Base-by-base conservation (phyloP, 2,888 invertebrate species). In the Flabesymbios commensalis region DNA sequence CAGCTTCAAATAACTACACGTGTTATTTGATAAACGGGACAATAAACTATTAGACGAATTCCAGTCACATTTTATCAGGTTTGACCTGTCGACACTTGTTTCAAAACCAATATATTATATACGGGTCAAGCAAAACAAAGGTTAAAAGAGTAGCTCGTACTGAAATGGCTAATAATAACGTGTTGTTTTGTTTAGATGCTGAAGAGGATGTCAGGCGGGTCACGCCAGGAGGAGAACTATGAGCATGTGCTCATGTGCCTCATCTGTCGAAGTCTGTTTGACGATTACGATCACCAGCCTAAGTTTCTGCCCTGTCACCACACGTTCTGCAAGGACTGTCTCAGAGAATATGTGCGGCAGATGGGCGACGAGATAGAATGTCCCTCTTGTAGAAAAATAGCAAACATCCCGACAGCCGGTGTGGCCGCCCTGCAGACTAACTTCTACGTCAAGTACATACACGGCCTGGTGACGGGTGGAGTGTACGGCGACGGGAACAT, bases 241-340 rank as follows among this genome's bases (percentile, higher is more conserved):
- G 68, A 69, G 63, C 69, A 71, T 39, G 69, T 72, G 1, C 57
- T 72, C 48, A 70, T 67, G 70, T 81, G 81, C 69, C 74, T 79
- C 52, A 80, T 81, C 48, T 81, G 81, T 64, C 70, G 79, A 26
- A 79, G 78, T 64, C 74, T 73, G 29, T 81, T 77, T 68, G 78
- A 81, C 66, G 77, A 78, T 63, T 69, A 70, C 33, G 78, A 78
- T 63, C 79, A 79, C 63, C 66, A 76, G 41, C 81, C 81, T 29
- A 80, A 80, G 67, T 78, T 80, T 73, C 69, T 81, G 19, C 78
- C 79, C 19, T 81, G 81, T 60, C 81, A 81, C 56, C 81, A 81
- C 69, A 80, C 81, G 1, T 80, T 81, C 71, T 81, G 81, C 64
- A 70, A 80, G 59, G 77, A 78, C 41, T 81, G 81, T 51, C 72